Percentiles rank a stretch among this genome's conserved stretches.
Evolutionary conservation across 1,140 invertebrate species (phyloP).

Genomic region (Hormaphis cornu): DNA sequence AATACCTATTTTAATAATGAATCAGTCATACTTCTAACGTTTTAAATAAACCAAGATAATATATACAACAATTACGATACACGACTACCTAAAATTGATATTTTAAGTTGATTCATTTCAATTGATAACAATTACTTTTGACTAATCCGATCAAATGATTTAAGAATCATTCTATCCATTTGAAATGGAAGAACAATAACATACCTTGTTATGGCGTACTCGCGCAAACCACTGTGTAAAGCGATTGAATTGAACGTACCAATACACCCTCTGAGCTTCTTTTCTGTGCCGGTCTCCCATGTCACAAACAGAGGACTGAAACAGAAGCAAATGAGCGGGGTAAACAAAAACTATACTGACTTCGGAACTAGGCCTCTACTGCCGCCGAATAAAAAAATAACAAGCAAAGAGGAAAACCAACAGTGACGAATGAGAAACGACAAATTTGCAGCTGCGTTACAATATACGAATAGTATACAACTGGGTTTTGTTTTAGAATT

Average conservation of each 20-base stretch:
- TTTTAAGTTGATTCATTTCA: too few species aligned
- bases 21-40: too few species aligned
- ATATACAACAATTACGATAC: too few species aligned
- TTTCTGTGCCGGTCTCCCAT: constrained; percentile 93
- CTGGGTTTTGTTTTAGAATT: neutral
- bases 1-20: too few species aligned
- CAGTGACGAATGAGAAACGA: neutral
- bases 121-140: too few species aligned
- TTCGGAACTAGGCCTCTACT: neutral
- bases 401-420: constrained; percentile 28
- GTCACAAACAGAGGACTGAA: constrained; percentile 95
- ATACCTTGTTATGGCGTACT: constrained; percentile 88
- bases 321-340: constrained; percentile 40
- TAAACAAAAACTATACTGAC: constrained; percentile 34
- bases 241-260: constrained; percentile 93
- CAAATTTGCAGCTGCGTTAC: too few species aligned
- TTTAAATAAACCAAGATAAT: too few species aligned
- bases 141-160: too few species aligned
- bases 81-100: too few species aligned
- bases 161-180: neutral
- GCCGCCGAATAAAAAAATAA: neutral
- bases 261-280: constrained; percentile 84
- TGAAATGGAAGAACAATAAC: neutral
- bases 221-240: constrained; percentile 81
- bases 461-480: neutral